Conservation (phyloP, 2,888 invertebrate genomes). For the Dioctria linearis region DNA sequence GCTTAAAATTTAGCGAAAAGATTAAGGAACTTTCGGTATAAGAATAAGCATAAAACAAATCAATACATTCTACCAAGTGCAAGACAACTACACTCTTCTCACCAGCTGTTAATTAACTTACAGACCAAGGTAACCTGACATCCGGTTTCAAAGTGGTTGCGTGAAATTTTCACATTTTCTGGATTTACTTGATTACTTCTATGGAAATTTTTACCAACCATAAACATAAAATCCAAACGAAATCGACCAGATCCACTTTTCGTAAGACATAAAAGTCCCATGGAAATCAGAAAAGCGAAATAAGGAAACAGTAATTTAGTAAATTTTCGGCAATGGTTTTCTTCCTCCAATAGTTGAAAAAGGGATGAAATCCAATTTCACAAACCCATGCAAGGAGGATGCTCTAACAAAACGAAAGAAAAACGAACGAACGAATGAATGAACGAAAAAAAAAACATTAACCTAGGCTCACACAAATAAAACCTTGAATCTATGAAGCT, state of each 20-base stretch:
- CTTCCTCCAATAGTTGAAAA: neutral
- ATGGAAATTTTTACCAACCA: conserved; percentile 34
- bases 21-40: too few species aligned
- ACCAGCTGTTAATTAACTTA: conserved; percentile 17
- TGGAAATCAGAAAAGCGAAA: neutral
- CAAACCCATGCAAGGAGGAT: neutral
- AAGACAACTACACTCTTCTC: neutral
- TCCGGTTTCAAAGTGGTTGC: conserved; percentile 1
- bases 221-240: conserved; percentile 40
- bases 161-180: conserved; percentile 20
- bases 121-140: neutral
- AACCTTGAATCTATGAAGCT: conserved; percentile 20
- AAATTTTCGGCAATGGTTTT: conserved; percentile 14
- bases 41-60: too few species aligned
- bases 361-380: neutral
- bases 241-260: conserved; percentile 12
- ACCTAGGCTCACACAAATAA: conserved; percentile 23
- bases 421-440: too few species aligned
- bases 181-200: conserved; percentile 44
- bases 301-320: conserved; percentile 25
- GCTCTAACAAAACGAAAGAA: too few species aligned
- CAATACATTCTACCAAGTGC: too few species aligned
- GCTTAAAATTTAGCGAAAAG: too few species aligned
- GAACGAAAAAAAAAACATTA: conserved; percentile 15
- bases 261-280: neutral